phyloP scores from a whole-genome alignment of 2,797 vertebrate species.

The Coranthus polyacanthus region DNA sequence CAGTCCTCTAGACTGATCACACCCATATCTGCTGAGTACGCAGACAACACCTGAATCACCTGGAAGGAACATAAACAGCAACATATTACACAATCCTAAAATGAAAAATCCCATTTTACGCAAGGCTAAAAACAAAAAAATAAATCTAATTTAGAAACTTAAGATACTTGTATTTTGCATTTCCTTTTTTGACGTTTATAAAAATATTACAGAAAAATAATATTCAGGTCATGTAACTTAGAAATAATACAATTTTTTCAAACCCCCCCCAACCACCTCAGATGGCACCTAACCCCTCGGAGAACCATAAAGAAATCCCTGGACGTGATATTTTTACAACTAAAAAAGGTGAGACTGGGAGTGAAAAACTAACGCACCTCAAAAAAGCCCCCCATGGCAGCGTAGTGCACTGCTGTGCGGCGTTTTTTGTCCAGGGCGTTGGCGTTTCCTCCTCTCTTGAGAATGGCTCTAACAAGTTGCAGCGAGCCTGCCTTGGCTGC shows the following conservation, averaged over 20 bases:
- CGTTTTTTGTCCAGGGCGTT: conserved; percentile 85
- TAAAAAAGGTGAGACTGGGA: neutral
- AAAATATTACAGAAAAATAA: too few relatives aligned
- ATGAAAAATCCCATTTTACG: neutral
- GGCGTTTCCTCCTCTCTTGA: conserved; percentile 88
- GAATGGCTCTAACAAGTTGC: conserved; percentile 86
- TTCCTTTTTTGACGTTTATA: too few relatives aligned
- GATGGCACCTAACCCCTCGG: too few relatives aligned
- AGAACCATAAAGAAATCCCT: too few relatives aligned
- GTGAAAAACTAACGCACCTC: conserved; percentile 81
- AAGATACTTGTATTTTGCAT: neutral
- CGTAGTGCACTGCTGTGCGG: conserved; percentile 89
- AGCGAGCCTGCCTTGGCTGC: conserved; percentile 85
- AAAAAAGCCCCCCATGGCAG: conserved; percentile 92
- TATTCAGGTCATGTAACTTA: too few relatives aligned
- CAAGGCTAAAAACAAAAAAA: too few relatives aligned
- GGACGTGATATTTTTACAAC: neutral
- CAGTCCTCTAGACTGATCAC: conserved; percentile 86
- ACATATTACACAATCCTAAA: neutral
- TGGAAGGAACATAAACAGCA: conserved; percentile 46
- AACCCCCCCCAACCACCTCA: too few relatives aligned
- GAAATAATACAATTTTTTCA: too few relatives aligned
- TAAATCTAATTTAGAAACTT: neutral
- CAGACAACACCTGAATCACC: conserved; percentile 82
- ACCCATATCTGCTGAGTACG: conserved; percentile 88